Conservation (phyloP, 1,140 invertebrate genomes). For the Pentalonia nigronervosa region DNA sequence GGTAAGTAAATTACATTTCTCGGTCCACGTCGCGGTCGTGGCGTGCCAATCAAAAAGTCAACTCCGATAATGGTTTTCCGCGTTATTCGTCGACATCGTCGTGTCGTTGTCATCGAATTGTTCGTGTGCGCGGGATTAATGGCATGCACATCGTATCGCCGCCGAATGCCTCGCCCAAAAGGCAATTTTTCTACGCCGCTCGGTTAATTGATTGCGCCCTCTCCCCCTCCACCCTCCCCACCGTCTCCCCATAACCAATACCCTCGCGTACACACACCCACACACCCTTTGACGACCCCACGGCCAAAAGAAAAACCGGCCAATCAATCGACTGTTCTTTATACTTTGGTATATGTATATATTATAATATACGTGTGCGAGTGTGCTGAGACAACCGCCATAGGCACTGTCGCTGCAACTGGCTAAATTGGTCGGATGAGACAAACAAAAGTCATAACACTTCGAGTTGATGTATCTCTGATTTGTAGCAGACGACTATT, state of each 20-base stretch:
- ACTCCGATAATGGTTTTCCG: constrained; percentile 1
- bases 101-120: neutral
- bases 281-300: neutral
- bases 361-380: too few species aligned
- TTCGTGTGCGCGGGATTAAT: neutral
- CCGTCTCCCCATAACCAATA: neutral
- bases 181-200: neutral
- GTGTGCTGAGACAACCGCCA: neutral
- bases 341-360: too few species aligned
- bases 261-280: neutral
- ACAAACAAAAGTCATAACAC: neutral
- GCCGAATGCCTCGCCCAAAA: neutral
- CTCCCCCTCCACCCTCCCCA: too few species aligned
- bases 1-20: neutral
- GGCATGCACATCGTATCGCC: neutral
- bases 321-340: constrained; percentile 6
- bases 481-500: neutral
- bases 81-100: neutral
- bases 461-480: neutral
- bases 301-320: neutral
- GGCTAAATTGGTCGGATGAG: too few species aligned
- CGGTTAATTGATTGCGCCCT: neutral
- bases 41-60: constrained; percentile 3
- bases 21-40: neutral
- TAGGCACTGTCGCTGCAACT: neutral